These are phyloP conservation scores for Vollenhovia emeryi DNA, from an alignment of 1,140 invertebrate species.

Conservation along the genomic window DNA sequence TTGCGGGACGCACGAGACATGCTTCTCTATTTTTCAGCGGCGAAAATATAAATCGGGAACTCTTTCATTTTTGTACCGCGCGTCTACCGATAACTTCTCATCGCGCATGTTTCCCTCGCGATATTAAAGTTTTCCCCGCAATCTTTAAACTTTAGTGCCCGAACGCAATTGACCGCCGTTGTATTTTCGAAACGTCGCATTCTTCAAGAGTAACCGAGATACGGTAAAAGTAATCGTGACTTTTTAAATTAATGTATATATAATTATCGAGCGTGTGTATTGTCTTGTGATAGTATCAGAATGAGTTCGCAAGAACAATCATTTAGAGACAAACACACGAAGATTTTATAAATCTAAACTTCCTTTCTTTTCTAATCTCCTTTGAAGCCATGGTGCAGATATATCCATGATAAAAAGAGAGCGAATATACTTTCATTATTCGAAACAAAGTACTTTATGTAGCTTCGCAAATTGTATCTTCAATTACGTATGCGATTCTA, in stretches of 20 bases:
- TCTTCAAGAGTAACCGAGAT: neutral
- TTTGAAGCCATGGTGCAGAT: neutral
- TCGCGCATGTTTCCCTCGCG: neutral
- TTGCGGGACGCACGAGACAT: neutral
- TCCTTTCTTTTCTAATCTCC: neutral
- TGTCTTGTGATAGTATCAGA: neutral
- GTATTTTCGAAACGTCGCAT: neutral
- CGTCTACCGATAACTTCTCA: slow-evolving; percentile 25
- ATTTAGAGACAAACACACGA: neutral
- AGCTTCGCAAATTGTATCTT: neutral
- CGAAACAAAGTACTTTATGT: neutral
- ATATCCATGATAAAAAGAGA: neutral
- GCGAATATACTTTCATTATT: neutral
- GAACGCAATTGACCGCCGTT: neutral
- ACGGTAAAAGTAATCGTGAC: neutral
- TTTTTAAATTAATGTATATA: neutral
- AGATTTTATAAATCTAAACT: neutral
- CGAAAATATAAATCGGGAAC: slow-evolving; percentile 15
- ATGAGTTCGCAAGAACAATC: neutral
- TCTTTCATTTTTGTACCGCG: neutral
- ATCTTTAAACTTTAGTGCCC: neutral
- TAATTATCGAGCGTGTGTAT: neutral
- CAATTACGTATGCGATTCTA: neutral
- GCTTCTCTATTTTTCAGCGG: slow-evolving; percentile 7
- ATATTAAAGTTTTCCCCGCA: slow-evolving; percentile 23